Evolutionary conservation across 2,797 vertebrate species (phyloP).

Genomic region (Diglossa cyanea): DNA sequence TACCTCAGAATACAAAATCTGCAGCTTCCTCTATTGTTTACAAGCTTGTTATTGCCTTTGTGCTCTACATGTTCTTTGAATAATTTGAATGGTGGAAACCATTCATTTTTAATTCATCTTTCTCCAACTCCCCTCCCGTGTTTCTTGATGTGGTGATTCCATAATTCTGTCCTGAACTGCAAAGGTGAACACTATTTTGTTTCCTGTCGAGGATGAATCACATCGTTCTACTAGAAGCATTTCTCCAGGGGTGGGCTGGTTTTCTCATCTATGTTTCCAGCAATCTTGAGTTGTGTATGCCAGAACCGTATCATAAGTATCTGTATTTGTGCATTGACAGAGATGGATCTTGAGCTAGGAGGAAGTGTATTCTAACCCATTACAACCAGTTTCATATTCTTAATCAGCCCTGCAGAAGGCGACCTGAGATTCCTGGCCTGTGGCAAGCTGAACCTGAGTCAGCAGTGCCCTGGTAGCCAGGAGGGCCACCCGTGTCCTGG

Average conservation of each 20-base stretch:
- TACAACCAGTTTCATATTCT: background rate
- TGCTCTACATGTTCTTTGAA: background rate
- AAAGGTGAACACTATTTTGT: background rate
- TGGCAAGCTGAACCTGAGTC: accelerated
- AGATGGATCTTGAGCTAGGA: background rate
- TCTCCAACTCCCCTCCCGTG: background rate
- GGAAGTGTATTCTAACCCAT: background rate
- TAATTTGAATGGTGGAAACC: background rate
- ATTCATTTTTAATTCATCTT: background rate
- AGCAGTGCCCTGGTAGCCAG: background rate
- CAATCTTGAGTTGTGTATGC: background rate
- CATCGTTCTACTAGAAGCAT: background rate
- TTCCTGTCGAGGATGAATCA: background rate
- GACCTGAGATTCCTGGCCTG: accelerated
- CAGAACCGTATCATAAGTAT: background rate
- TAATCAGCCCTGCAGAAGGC: background rate
- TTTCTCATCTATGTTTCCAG: background rate
- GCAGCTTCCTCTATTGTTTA: background rate
- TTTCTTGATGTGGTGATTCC: background rate
- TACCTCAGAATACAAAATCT: background rate
- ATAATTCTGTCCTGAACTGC: background rate
- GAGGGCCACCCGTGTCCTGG: background rate
- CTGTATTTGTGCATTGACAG: background rate
- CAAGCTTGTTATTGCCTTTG: background rate
- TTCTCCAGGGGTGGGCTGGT: background rate